Evolutionary conservation across 2,113 vertebrate species (phyloP), one percentile per base, ranked within the genome.

Genomic region (Bubo blakistoni): DNA sequence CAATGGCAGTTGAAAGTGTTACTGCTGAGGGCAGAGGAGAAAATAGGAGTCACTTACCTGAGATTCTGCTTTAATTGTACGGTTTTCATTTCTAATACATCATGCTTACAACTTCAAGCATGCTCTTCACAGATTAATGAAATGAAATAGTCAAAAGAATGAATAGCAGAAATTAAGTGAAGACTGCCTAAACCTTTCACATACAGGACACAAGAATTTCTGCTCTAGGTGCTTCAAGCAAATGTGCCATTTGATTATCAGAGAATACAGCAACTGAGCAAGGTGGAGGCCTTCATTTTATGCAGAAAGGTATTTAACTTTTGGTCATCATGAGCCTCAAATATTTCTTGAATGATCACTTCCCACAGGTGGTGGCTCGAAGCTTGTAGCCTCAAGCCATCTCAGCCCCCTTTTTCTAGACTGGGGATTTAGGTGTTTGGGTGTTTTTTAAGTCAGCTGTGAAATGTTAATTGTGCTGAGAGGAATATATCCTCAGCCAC

Each of bases 341-440:
- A 34, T 47, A 36, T 66, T 73, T 88, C 9, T 86, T 54, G 74
- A n/a, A 70, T 73, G 49, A 76, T 61, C 1, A 2, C 16, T 87
- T 65, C 44, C n/a, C 47, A 73, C 42, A 34, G 36, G n/a, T 29
- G 24, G 14, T 2, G 1, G 29, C 40, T 61, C 2, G 9, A 88
- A 74, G 14, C 29, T 55, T 2, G 0, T 36, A 36, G 38, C 7
- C 20, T 89, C 2, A 0, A 85, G 44, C 40, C 32, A 21, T 16
- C n/a, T 67, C 16, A 72, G 10, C 3, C 10, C 12, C 3, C 12
- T 29, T 34, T 46, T 82, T 66, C 46, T 76, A 66, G 30, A 49
- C 19, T 6, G 18, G 11, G 12, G 18, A 16, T 7, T 52, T 70
- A 54, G 0, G 1, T 18, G 5, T 22, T 22, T 19, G 4, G 5